Evolutionary conservation across 2,113 vertebrate species (phyloP).

Genomic region (Megalops atlanticus): DNA sequence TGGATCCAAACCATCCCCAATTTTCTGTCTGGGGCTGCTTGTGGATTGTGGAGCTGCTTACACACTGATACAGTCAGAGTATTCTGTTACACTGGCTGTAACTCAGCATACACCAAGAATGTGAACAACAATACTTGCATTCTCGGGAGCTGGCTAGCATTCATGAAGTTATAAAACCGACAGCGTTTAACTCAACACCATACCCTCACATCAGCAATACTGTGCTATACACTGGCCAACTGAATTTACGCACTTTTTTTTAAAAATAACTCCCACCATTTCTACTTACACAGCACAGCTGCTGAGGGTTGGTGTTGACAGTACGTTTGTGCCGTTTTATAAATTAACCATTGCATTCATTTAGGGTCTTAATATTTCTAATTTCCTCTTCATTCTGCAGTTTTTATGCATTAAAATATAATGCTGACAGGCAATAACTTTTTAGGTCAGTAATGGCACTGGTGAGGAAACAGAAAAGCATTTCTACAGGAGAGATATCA

Average conservation of each 20-base stretch:
- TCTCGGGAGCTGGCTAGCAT: constrained; percentile 50
- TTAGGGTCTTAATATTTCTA: background rate
- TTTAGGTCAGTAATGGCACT: background rate
- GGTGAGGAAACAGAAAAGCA: background rate
- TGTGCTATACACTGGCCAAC: constrained; percentile 17
- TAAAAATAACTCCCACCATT: background rate
- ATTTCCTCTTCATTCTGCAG: background rate
- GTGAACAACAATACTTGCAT: constrained; percentile 65
- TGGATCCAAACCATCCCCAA: constrained; percentile 63
- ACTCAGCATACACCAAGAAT: constrained; percentile 57
- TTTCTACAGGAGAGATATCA: background rate
- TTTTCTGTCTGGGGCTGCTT: constrained; percentile 71
- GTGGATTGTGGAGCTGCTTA: constrained; percentile 55
- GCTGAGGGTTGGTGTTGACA: background rate
- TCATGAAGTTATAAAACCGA: constrained; percentile 44
- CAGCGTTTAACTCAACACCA: constrained; percentile 43
- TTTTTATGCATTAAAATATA: background rate
- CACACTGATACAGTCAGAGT: constrained; percentile 39
- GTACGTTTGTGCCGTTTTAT: background rate
- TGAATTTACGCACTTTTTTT: background rate
- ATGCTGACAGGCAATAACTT: background rate
- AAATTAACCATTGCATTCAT: background rate
- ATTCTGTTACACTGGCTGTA: constrained; percentile 55
- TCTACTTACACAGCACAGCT: background rate
- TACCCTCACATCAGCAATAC: constrained; percentile 32